A percentile compares a stretch with the other conserved stretches of the same genome.
Evolutionary conservation across 1,140 invertebrate species (phyloP).

Genomic region (Formica selysi): DNA sequence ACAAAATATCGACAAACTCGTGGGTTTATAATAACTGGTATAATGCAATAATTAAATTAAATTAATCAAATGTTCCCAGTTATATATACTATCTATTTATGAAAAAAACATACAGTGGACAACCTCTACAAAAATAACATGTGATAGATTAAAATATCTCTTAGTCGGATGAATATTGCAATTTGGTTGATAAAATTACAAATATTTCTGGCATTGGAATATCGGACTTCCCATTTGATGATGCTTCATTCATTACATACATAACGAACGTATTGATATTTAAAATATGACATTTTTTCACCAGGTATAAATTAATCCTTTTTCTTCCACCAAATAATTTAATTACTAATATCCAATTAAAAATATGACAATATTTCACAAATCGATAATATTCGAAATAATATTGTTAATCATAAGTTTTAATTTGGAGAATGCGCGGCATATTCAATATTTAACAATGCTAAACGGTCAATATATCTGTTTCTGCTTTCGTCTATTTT

Average conservation of each 20-base stretch:
- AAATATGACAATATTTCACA: background rate
- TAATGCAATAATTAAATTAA: conserved; percentile 43
- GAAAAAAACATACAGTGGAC: conserved; percentile 25
- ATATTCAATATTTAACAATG: background rate
- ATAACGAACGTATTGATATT: conserved; percentile 41
- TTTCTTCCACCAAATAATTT: background rate
- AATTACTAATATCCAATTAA: background rate
- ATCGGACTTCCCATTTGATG: conserved; percentile 39
- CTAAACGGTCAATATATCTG: background rate
- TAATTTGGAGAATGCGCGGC: background rate
- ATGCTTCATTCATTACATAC: conserved; percentile 52
- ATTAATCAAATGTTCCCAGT: conserved; percentile 7
- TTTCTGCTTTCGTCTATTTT: background rate
- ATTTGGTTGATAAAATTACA: conserved; percentile 32
- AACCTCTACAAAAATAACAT: conserved; percentile 50
- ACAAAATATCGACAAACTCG: conserved; percentile 34
- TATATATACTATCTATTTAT: conserved; percentile 20
- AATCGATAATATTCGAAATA: background rate
- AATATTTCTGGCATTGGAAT: conserved; percentile 53
- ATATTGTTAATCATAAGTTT: background rate
- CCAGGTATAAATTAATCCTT: conserved; percentile 35
- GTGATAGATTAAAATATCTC: conserved; percentile 48
- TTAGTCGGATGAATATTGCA: conserved; percentile 48
- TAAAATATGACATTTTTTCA: conserved; percentile 43
- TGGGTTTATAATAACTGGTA: conserved; percentile 3